These are phyloP conservation scores for Bolborhynchus lineola DNA, from an alignment of 2,113 vertebrate genomes.

Conservation along the genomic window DNA sequence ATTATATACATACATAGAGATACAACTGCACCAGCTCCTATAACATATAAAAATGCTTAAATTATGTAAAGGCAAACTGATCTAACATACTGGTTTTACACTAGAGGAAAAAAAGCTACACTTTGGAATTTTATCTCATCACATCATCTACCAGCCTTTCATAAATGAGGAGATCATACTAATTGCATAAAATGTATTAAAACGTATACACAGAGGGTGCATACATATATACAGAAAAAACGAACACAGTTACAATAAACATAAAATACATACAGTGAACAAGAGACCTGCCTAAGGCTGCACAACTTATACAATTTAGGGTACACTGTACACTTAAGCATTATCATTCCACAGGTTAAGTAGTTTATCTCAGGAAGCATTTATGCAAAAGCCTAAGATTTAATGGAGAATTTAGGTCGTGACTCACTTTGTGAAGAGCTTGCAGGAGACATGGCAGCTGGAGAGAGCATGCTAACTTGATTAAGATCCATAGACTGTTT, in stretches of 20 bases:
- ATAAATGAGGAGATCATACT: constrained; percentile 55
- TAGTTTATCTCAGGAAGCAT: constrained; percentile 64
- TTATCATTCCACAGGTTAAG: constrained; percentile 67
- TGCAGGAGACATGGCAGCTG: constrained; percentile 90
- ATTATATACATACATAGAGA: constrained; percentile 72
- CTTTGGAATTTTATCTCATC: constrained; percentile 61
- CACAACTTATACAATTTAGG: constrained; percentile 67
- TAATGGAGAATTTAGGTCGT: constrained; percentile 74
- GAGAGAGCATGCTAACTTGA: constrained; percentile 91
- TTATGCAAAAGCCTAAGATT: constrained; percentile 75
- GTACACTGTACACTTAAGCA: constrained; percentile 66
- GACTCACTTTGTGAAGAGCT: constrained; percentile 95
- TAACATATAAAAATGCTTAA: constrained; percentile 58
- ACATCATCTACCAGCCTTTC: constrained; percentile 58
- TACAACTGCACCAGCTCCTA: constrained; percentile 67
- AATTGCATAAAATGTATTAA: constrained; percentile 66
- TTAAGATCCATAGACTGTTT: constrained; percentile 93
- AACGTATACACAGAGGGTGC: constrained; percentile 78
- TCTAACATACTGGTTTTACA: constrained; percentile 58
- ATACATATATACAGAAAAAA: constrained; percentile 76
- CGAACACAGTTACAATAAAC: constrained; percentile 78
- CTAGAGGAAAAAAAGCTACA: constrained; percentile 58
- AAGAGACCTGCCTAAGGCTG: constrained; percentile 72
- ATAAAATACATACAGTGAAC: constrained; percentile 77
- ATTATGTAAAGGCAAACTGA: constrained; percentile 65